phyloP scores from a whole-genome alignment of 37 sponge, comb jelly and placozoan genomes.

The Theonella swinhoei region DNA sequence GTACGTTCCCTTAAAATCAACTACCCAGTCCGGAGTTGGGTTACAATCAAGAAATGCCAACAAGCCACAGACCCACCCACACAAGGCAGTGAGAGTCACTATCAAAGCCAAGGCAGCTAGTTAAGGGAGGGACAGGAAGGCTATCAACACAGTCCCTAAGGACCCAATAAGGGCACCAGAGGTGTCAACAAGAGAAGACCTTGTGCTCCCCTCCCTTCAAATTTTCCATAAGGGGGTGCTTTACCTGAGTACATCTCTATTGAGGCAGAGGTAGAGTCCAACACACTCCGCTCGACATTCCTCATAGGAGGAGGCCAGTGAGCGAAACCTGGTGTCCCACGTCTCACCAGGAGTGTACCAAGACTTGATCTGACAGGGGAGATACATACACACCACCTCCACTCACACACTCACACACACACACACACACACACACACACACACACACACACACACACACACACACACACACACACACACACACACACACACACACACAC shows the following conservation, averaged over 20 bases:
- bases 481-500: constrained; percentile 12
- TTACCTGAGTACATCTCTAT: constrained; percentile 77
- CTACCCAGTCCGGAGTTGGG: no score
- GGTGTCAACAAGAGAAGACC: no score
- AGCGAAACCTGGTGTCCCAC: constrained; percentile 75
- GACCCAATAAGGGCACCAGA: no score
- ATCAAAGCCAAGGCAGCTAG: no score
- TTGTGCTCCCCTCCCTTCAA: no score
- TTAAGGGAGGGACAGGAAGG: no score
- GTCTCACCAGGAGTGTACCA: constrained; percentile 91
- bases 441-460: constrained; percentile 5
- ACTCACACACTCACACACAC: background rate
- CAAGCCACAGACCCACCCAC: no score
- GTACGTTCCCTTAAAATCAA: no score
- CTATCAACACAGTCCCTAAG: no score
- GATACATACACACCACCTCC: background rate
- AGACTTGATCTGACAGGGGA: constrained; percentile 42
- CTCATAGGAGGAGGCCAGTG: constrained; percentile 83
- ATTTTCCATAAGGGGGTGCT: no score
- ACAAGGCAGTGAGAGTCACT: no score
- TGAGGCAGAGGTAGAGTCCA: constrained; percentile 86
- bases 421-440: constrained; percentile 4
- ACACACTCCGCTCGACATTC: constrained; percentile 97
- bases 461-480: constrained; percentile 6
- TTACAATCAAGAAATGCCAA: no score